Percentiles rank a stretch among this genome's conserved stretches.
phyloP scores from a whole-genome alignment of 2,888 invertebrate genomes.

The Drosophila acutilabella region DNA sequence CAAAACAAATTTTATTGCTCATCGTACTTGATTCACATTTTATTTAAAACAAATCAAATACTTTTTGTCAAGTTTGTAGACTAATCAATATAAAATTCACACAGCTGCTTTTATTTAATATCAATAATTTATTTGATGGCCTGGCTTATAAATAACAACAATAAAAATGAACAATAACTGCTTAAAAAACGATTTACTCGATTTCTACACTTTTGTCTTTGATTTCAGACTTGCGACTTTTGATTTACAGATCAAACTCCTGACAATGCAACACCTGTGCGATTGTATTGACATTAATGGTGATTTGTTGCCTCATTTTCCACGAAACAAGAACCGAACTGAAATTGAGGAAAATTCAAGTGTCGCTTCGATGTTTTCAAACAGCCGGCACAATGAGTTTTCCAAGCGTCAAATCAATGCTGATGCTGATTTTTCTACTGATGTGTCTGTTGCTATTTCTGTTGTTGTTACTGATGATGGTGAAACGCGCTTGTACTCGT shows the following conservation, averaged over 20 bases:
- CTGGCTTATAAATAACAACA: background rate
- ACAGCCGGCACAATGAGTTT: slow-evolving; percentile 52
- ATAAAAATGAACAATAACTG: slow-evolving; percentile 11
- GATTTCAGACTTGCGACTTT: slow-evolving; percentile 1
- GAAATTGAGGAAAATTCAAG: slow-evolving; percentile 24
- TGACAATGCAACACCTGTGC: slow-evolving; percentile 57
- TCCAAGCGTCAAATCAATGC: slow-evolving; percentile 48
- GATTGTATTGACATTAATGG: slow-evolving; percentile 70
- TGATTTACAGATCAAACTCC: slow-evolving; percentile 60
- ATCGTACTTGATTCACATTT: too few species aligned
- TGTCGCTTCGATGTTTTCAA: slow-evolving; percentile 37
- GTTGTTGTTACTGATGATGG: slow-evolving; percentile 21
- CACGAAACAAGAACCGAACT: slow-evolving; percentile 14
- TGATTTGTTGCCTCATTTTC: slow-evolving; percentile 72
- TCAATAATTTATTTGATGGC: background rate
- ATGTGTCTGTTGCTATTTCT: slow-evolving; percentile 1
- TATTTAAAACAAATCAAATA: background rate
- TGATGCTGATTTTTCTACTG: slow-evolving; percentile 34
- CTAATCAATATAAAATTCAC: background rate
- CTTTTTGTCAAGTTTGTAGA: background rate
- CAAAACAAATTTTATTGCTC: too few species aligned
- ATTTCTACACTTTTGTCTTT: slow-evolving; percentile 20
- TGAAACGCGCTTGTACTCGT: slow-evolving; percentile 52
- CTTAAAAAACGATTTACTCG: background rate
- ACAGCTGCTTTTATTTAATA: background rate